Percentiles rank a stretch among this genome's conserved stretches.
phyloP scores from a whole-genome alignment of 2,113 vertebrate genomes.

The Rhizomys pruinosus region DNA sequence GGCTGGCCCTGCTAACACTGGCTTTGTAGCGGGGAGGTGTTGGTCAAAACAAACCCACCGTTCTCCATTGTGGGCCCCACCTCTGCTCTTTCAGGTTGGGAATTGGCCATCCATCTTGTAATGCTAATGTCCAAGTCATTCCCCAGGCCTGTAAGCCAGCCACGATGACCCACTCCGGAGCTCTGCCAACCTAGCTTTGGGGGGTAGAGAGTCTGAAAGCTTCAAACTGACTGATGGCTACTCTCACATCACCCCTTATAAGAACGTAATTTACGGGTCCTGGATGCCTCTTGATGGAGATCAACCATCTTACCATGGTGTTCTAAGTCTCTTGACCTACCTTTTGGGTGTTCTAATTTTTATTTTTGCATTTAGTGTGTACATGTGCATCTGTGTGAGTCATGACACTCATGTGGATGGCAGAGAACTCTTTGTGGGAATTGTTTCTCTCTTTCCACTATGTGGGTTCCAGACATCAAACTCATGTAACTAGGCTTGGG shows the following conservation, averaged over 20 bases:
- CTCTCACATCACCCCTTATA: not conserved
- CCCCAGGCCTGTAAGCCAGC: conserved; percentile 1
- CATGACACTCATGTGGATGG: not conserved
- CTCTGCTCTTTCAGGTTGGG: not conserved
- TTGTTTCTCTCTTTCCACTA: not conserved
- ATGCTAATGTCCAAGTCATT: conserved; percentile 1
- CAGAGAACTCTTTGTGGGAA: not conserved
- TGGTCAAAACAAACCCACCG: not conserved
- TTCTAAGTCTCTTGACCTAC: not conserved
- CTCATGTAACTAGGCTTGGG: not conserved
- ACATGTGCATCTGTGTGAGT: not conserved
- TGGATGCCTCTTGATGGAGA: not conserved
- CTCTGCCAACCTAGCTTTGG: not conserved
- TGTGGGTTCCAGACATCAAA: not conserved
- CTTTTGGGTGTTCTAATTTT: not conserved
- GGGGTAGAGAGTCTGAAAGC: not conserved
- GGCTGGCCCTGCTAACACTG: not conserved
- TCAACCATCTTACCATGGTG: not conserved
- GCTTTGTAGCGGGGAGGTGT: conserved; percentile 29
- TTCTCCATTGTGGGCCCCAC: conserved; percentile 15
- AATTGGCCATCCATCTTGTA: not conserved
- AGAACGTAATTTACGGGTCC: conserved; percentile 17
- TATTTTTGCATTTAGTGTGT: not conserved
- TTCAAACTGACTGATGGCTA: not conserved
- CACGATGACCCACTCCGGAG: not conserved